Base-by-base conservation (phyloP, 1,140 invertebrate genomes). In the Drosophila equinoxialis region DNA sequence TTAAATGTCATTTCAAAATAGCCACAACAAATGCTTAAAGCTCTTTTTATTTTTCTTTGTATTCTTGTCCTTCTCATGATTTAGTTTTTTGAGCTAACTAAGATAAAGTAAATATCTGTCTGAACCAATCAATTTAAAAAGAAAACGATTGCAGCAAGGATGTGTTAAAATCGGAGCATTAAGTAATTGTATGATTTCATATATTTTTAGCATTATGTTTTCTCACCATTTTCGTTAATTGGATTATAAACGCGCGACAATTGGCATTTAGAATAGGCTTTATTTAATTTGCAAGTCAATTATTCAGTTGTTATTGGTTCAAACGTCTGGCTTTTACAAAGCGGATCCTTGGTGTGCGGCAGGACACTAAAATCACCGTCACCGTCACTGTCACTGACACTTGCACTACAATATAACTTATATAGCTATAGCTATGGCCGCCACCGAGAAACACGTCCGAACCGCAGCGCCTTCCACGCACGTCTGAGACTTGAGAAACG, bases 151-250 rank as follows among this genome's bases (percentile, higher is more conserved):
- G 41, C 42, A 11, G 26, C 17, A 30, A 79, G 41, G 42, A 65
- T 58, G 58, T 68, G 10, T 13, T 0, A 13, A 51, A 26, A 26
- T 26, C 23, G 23, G 23, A 33, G 14, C 6, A 20, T 20, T 1
- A 0, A 48, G 14, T 48, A 20, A 48, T 1, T 8, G 3, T 23
- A 11, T 3, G 45, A 8, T 48, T 20, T 48, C 10, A 20, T 48
- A 20, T 48, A 17, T 20, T 23, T 17, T 48, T 51, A 11, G 17
- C 17, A 51, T 17, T 23, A 23, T 51, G 17, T 1, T 17, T 72
- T 77, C 81, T 85, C 85, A 89, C 84, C 84, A 89, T 89, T 81
- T 51, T 90, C 78, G 71, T 81, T 81, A 89, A 89, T 89, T 89
- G 17, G 69, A 89, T 89, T 89, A 81, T 67, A 14, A 65, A 71